Evolutionary conservation across 1,140 invertebrate species (phyloP), one percentile per base, ranked within the genome.

Genomic region (Anthonomus grandis): DNA sequence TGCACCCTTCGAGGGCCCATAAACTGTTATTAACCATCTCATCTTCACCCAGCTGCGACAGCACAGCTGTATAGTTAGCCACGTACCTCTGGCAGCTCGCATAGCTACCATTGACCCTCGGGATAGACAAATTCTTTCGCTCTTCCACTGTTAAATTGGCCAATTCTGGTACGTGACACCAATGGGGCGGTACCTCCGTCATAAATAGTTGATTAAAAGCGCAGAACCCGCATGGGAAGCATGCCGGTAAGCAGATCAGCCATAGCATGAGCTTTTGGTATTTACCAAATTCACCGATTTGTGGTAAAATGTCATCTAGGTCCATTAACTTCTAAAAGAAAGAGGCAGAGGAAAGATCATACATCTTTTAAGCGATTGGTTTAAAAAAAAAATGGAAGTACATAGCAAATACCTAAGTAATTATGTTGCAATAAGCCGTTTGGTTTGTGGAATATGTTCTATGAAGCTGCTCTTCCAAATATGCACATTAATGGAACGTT

Each of bases 181-280:
- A 90, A 74, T 92, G 86, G 24, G 85, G 79, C 0, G 90, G 90
- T 17, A 82, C 81, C 62, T 90, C 86, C 0, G 87, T 82, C 86
- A 92, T 90, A 71, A 93, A 93, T 2, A 91, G 80, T 70, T 94
- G 92, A 75, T 92, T 93, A 72, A 93, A 94, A 1, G 90, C 90
- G 70, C 90, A 89, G 71, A 93, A 93, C 1, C 90, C 91, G 67
- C 90, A 93, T 0, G 91, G 90, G 50, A 94, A 80, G 63, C 90
- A 93, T 3, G 90, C 89, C 9, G 91, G 91, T 21, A 94, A 73
- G 65, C 91, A 91, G 12, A 94, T 86, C 15, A 92, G 77, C 87
- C 90, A 93, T 17, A 93, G 73, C 37, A 95, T 75, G 48, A 90
- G 76, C 66, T 91, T 90, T 70, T 95, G 91, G 72, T 94, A 94